A percentile compares a stretch with the other conserved stretches of the same genome.
phyloP scores from a whole-genome alignment of 2,888 invertebrate species.

The Cosmia trapezina region DNA sequence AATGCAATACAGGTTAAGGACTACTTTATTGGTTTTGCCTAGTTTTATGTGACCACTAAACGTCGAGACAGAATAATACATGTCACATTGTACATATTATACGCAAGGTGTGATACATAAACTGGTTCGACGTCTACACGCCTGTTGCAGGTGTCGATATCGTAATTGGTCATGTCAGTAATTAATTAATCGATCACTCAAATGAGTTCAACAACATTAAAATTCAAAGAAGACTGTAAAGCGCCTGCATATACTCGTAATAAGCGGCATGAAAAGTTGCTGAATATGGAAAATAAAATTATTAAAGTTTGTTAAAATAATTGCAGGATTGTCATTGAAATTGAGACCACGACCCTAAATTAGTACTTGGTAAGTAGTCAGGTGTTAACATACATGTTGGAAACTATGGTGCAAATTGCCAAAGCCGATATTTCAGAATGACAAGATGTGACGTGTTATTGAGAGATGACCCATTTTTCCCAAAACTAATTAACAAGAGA shows the following conservation, averaged over 20 bases:
- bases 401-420: slow-evolving; percentile 17
- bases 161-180: slow-evolving; percentile 6
- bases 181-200: slow-evolving; percentile 17
- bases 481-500: slow-evolving; percentile 50
- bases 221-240: slow-evolving; percentile 15
- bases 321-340: slow-evolving; percentile 2
- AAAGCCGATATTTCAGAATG: slow-evolving; percentile 28
- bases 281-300: background rate
- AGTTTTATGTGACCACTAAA: slow-evolving; percentile 42
- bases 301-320: background rate
- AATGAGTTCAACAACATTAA: background rate
- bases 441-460: slow-evolving; percentile 45
- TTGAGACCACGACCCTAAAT: background rate
- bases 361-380: background rate
- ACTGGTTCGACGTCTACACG: slow-evolving; percentile 3
- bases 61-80: slow-evolving; percentile 23
- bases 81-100: slow-evolving; percentile 4
- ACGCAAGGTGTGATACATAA: slow-evolving; percentile 8
- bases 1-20: slow-evolving; percentile 71
- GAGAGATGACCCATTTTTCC: slow-evolving; percentile 48
- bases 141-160: slow-evolving; percentile 2
- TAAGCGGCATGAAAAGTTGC: background rate
- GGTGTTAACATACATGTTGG: background rate
- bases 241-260: background rate
- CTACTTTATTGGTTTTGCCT: slow-evolving; percentile 56